Conservation (phyloP, 2,888 invertebrate genomes). For the Leptinotarsa juncta region DNA sequence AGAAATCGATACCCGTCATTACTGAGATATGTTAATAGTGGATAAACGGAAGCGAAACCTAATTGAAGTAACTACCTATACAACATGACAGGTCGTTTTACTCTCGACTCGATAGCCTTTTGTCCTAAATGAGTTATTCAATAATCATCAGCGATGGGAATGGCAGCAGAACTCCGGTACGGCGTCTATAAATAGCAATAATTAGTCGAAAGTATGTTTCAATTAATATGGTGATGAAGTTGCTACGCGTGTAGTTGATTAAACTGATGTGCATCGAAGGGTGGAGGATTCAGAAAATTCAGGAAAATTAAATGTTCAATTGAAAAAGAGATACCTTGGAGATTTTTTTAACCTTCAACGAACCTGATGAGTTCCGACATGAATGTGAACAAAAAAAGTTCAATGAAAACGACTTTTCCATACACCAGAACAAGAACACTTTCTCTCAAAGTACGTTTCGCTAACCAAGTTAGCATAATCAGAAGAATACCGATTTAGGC, state of each 20-base stretch:
- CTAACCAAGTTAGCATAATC: too few species aligned
- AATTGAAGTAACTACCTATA: background rate
- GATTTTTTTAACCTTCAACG: too few species aligned
- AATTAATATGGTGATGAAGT: slow-evolving; percentile 15
- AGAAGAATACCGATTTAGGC: too few species aligned
- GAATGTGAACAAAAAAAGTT: too few species aligned
- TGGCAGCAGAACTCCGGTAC: slow-evolving; percentile 1
- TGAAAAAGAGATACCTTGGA: too few species aligned
- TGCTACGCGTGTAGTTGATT: background rate
- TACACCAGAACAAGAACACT: too few species aligned
- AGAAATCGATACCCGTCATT: background rate
- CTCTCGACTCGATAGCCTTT: slow-evolving; percentile 24
- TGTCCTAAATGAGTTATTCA: slow-evolving; percentile 15
- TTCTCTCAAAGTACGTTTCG: too few species aligned
- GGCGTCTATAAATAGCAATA: slow-evolving; percentile 24
- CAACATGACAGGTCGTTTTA: slow-evolving; percentile 21
- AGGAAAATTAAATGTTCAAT: too few species aligned
- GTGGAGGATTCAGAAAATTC: too few species aligned
- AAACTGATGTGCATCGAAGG: background rate
- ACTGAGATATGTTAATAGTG: background rate
- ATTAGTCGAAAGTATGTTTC: slow-evolving; percentile 27
- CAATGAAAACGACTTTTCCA: too few species aligned
- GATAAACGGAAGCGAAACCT: background rate
- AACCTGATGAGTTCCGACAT: too few species aligned
- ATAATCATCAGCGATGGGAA: background rate